A percentile compares a stretch with the other conserved stretches of the same genome.
Evolutionary conservation across 1,140 invertebrate genomes (phyloP).

Genomic region (Drosophila novamexicana): DNA sequence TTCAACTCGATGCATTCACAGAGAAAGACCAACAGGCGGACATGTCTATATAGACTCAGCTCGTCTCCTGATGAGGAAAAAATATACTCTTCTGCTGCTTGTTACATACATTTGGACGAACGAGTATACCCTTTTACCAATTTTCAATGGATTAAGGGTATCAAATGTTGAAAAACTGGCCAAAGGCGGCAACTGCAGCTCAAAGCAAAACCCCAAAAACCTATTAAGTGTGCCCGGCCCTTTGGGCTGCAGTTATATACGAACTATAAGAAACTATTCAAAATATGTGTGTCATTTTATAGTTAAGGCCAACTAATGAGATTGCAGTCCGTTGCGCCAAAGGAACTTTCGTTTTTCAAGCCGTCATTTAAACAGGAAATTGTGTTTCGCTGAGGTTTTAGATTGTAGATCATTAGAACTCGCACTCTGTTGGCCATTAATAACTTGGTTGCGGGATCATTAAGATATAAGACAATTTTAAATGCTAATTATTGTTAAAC

Average conservation of each 20-base stretch:
- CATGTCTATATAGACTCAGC: no score
- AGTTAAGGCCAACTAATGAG: constrained; percentile 62
- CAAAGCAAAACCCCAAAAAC: constrained; percentile 43
- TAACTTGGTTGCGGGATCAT: constrained; percentile 51
- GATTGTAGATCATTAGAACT: constrained; percentile 69
- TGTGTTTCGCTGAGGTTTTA: constrained; percentile 38
- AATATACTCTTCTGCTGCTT: no score
- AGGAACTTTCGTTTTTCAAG: constrained; percentile 70
- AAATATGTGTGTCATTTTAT: constrained; percentile 61
- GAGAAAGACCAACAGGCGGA: no score
- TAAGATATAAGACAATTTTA: constrained; percentile 34
- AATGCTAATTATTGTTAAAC: constrained; percentile 25
- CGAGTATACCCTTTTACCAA: no score
- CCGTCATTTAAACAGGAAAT: constrained; percentile 67
- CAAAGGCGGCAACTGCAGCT: constrained; percentile 59
- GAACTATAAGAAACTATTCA: constrained; percentile 25
- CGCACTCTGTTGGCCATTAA: constrained; percentile 55
- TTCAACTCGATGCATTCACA: no score
- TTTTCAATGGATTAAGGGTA: no score
- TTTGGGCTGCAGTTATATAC: constrained; percentile 33
- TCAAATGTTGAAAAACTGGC: constrained; percentile 61
- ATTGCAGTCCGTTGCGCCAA: constrained; percentile 29
- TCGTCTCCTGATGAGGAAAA: no score
- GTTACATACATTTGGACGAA: no score
- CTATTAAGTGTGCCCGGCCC: constrained; percentile 52